phyloP scores from a whole-genome alignment of 2,797 vertebrate genomes.

The Diceros bicornis region DNA sequence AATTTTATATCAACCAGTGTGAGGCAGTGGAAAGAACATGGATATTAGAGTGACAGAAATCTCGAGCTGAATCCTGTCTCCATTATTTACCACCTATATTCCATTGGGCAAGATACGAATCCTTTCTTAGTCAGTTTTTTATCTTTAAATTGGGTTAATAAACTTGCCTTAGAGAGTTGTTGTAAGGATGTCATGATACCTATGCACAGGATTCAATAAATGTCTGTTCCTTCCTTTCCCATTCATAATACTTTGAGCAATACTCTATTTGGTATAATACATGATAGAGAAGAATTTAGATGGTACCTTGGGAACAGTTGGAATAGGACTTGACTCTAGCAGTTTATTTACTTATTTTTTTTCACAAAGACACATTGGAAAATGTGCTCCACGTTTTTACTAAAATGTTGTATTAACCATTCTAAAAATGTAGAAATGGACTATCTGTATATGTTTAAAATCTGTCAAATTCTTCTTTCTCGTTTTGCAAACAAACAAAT shows the following conservation, averaged over 20 bases:
- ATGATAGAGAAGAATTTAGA: background rate
- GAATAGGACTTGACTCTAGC: background rate
- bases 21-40: background rate
- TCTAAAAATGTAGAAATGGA: slow-evolving; percentile 22
- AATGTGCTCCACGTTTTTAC: slow-evolving; percentile 35
- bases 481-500: slow-evolving; percentile 58
- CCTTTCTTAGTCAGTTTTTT: background rate
- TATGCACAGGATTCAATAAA: background rate
- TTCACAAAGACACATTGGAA: background rate
- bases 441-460: slow-evolving; percentile 27
- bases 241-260: background rate
- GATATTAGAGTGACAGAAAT: background rate
- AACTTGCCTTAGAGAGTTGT: background rate
- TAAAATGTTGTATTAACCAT: slow-evolving; percentile 45
- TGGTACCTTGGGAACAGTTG: background rate
- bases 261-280: background rate
- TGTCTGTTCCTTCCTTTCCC: background rate
- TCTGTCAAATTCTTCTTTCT: slow-evolving; percentile 67
- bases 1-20: background rate
- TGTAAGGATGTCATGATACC: background rate
- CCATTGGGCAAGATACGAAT: background rate
- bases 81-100: background rate
- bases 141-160: slow-evolving; percentile 9
- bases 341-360: background rate
- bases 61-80: background rate